Percentiles rank a stretch among this genome's conserved stretches.
Conservation (phyloP, 2,797 vertebrate species). For the Bovichtus diacanthus region DNA sequence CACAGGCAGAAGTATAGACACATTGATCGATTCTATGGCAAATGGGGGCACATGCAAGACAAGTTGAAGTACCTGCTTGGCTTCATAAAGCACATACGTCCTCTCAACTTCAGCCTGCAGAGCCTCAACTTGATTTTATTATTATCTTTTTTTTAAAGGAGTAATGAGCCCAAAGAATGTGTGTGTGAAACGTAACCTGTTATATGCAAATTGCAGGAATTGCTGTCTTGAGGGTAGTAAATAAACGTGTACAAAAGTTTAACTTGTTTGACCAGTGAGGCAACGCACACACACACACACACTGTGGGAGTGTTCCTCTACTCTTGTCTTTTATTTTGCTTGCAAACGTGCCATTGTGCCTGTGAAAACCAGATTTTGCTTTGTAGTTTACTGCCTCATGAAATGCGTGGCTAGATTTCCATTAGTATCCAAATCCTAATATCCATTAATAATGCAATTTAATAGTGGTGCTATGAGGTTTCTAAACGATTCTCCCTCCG, state of each 20-base stretch:
- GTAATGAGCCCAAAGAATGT: not conserved
- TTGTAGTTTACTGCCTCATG: not conserved
- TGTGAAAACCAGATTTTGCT: constrained; percentile 10
- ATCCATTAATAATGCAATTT: not conserved
- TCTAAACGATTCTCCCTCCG: not conserved
- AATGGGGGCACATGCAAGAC: not conserved
- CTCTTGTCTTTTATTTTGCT: not conserved
- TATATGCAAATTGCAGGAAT: constrained; percentile 11
- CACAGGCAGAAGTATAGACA: not conserved
- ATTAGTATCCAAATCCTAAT: not conserved
- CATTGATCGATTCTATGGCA: not conserved
- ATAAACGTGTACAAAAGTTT: constrained; percentile 10
- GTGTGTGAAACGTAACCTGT: not conserved
- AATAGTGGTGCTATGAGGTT: not conserved
- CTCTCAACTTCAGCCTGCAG: not conserved
- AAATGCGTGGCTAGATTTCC: not conserved
- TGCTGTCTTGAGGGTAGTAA: constrained; percentile 4
- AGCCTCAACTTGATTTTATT: not conserved
- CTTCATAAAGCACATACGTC: constrained; percentile 3
- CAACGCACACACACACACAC: not conserved
- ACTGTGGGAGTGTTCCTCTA: not conserved
- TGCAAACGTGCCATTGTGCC: constrained; percentile 5
- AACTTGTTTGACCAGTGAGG: not conserved
- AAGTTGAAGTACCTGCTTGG: not conserved
- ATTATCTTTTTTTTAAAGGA: no score